Evolutionary conservation across 2,797 vertebrate genomes (phyloP).

Genomic region (Eurystomus glaucurus): DNA sequence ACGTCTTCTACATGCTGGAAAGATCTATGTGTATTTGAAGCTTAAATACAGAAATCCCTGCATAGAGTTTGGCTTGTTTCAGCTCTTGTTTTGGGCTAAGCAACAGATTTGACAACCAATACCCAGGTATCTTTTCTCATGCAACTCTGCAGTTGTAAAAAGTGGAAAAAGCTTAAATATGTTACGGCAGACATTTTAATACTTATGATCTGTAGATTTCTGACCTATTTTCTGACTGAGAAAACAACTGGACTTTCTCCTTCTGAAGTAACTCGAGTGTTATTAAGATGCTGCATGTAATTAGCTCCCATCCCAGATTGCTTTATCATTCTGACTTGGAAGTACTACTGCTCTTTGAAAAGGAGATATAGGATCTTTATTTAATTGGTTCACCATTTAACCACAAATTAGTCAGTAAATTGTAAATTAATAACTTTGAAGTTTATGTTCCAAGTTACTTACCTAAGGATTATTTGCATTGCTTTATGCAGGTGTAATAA

Average conservation of each 20-base stretch:
- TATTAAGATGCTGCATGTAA: conserved; percentile 8
- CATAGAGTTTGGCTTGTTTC: not conserved
- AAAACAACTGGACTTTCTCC: not conserved
- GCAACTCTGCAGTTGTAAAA: not conserved
- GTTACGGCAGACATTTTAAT: not conserved
- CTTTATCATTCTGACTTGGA: conserved; percentile 11
- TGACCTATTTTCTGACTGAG: not conserved
- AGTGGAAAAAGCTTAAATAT: not conserved
- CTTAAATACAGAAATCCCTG: not conserved
- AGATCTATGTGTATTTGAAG: not conserved
- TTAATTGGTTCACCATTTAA: conserved; percentile 49
- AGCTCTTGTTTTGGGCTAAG: not conserved
- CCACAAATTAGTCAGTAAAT: conserved; percentile 25
- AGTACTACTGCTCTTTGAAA: not conserved
- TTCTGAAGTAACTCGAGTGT: not conserved
- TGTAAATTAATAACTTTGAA: not conserved
- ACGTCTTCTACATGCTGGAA: not conserved
- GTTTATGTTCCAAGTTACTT: not conserved
- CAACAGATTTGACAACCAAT: not conserved
- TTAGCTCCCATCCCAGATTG: not conserved
- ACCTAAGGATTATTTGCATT: not conserved
- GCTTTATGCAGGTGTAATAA: not conserved
- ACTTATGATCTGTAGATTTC: not conserved
- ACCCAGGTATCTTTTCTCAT: not conserved
- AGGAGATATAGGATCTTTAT: not conserved